Conservation (phyloP, 2,113 vertebrate species). For the Embiotoca jacksoni region DNA sequence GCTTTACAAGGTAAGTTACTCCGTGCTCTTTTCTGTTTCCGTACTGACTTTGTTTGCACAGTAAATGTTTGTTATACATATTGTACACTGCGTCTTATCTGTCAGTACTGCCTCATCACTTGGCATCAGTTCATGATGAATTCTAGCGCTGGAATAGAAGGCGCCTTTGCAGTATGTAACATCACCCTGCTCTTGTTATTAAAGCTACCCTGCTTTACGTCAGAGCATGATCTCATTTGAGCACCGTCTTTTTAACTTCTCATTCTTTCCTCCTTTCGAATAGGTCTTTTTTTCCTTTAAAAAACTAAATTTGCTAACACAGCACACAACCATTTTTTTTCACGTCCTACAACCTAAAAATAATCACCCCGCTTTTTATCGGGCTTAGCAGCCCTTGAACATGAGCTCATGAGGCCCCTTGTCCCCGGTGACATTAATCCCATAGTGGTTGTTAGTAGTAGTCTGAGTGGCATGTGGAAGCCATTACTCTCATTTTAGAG, state of each 20-base stretch:
- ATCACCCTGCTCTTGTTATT: conserved; percentile 74
- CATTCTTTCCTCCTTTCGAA: conserved; percentile 38
- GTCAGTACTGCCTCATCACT: conserved; percentile 57
- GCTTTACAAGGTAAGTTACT: conserved; percentile 90
- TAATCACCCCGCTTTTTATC: conserved; percentile 75
- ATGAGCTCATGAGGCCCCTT: conserved; percentile 77
- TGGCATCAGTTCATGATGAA: conserved; percentile 60
- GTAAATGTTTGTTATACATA: conserved; percentile 38
- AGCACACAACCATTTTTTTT: conserved; percentile 62
- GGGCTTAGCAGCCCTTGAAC: conserved; percentile 75
- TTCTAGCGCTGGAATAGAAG: conserved; percentile 53
- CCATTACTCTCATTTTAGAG: conserved; percentile 83
- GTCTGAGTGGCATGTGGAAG: conserved; percentile 83
- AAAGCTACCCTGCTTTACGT: conserved; percentile 69
- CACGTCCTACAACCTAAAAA: conserved; percentile 69
- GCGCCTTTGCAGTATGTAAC: conserved; percentile 66
- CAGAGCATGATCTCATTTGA: conserved; percentile 79
- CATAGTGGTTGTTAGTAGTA: conserved; percentile 75
- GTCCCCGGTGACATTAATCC: conserved; percentile 80
- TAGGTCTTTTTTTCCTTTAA: conserved; percentile 48
- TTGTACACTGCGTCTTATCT: conserved; percentile 45
- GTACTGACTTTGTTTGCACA: conserved; percentile 33
- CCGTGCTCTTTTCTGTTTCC: conserved; percentile 2
- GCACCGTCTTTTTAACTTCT: conserved; percentile 59
- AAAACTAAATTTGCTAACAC: conserved; percentile 63